Evolutionary conservation across 1,140 invertebrate genomes (phyloP).

Genomic region (Plodia interpunctella): DNA sequence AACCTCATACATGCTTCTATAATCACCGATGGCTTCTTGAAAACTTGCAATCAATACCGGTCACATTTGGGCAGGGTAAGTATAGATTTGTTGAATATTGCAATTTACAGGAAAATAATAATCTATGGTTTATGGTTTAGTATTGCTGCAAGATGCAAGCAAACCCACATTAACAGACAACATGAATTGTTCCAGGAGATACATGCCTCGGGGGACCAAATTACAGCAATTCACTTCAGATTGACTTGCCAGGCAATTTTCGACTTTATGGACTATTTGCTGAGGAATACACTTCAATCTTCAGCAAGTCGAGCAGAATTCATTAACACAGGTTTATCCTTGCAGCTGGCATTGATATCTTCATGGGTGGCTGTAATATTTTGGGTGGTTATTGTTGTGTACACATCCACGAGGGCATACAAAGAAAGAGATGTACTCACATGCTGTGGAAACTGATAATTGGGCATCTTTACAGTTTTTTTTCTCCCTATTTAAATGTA

Average conservation of each 20-base stretch:
- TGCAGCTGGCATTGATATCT: constrained; percentile 78
- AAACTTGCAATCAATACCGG: constrained; percentile 82
- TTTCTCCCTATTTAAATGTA: too few relatives aligned
- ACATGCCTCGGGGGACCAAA: constrained; percentile 77
- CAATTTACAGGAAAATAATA: too few relatives aligned
- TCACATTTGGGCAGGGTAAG: constrained; percentile 77
- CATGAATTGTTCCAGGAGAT: constrained; percentile 65
- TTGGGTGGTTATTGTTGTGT: constrained; percentile 74
- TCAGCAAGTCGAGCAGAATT: constrained; percentile 72
- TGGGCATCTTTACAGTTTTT: too few relatives aligned
- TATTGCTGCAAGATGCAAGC: too few relatives aligned
- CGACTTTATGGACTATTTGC: constrained; percentile 86
- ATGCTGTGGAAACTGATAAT: constrained; percentile 65
- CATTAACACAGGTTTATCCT: constrained; percentile 80
- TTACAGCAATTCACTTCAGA: constrained; percentile 80
- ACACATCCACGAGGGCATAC: constrained; percentile 78
- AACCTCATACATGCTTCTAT: constrained; percentile 80
- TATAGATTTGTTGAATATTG: not conserved
- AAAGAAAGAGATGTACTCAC: constrained; percentile 64
- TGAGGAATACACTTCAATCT: constrained; percentile 78
- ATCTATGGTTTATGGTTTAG: too few relatives aligned
- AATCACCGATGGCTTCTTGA: constrained; percentile 81
- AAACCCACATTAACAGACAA: too few relatives aligned
- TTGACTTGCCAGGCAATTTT: constrained; percentile 81
- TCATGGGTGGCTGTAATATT: constrained; percentile 79